These are phyloP conservation scores for Caenorhabditis sp. DNA, from an alignment of 2,888 invertebrate genomes.

Conservation along the genomic window DNA sequence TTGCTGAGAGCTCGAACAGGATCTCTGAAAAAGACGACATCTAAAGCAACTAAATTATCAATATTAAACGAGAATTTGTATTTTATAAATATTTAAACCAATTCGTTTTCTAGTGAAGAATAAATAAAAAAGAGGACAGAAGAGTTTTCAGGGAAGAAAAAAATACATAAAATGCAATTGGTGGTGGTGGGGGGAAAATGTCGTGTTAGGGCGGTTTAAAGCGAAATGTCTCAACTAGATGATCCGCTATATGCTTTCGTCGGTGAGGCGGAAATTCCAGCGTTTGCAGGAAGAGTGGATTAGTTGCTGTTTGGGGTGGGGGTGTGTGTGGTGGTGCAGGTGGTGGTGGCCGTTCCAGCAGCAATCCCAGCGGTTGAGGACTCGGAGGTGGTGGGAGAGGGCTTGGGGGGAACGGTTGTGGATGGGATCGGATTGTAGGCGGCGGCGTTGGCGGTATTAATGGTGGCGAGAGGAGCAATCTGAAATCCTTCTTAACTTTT, in stretches of 20 bases:
- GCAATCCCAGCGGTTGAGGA: constrained; percentile 13
- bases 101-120: constrained; percentile 14
- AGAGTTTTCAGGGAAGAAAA: background rate
- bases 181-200: constrained; percentile 18
- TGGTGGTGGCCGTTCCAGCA: background rate
- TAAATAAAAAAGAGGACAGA: constrained; percentile 26
- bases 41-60: background rate
- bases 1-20: constrained; percentile 6
- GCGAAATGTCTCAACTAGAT: constrained; percentile 15
- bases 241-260: constrained; percentile 33
- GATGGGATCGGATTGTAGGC: constrained; percentile 6
- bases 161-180: constrained; percentile 44
- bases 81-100: constrained; percentile 24
- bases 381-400: constrained; percentile 47
- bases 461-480: constrained; percentile 28
- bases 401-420: constrained; percentile 21
- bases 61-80: background rate
- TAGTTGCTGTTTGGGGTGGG: constrained; percentile 10
- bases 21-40: constrained; percentile 12
- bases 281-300: background rate
- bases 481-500: constrained; percentile 36
- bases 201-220: constrained; percentile 30
- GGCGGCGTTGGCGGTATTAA: constrained; percentile 14
- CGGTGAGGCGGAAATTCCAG: background rate
- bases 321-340: constrained; percentile 3